A percentile compares a stretch with the other conserved stretches of the same genome.
phyloP scores from a whole-genome alignment of 2,797 vertebrate genomes.

The Sebastes steindachneri region DNA sequence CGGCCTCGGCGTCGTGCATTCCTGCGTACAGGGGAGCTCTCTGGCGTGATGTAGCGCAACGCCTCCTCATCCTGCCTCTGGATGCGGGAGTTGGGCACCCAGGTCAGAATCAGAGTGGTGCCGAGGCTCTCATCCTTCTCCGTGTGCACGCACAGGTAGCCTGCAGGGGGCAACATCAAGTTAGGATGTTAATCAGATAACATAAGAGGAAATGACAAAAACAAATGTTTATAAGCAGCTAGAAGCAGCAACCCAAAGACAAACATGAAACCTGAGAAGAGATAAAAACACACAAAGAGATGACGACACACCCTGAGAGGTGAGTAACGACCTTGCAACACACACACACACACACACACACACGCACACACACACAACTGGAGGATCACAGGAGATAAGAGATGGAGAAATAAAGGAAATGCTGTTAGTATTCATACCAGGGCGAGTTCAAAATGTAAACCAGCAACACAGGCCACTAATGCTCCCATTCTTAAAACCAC shows the following conservation, averaged over 20 bases:
- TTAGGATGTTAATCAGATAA: background rate
- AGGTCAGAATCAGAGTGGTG: conserved; percentile 93
- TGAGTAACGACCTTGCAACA: background rate
- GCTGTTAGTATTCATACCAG: background rate
- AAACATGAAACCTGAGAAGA: conserved; percentile 15
- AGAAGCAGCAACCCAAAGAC: background rate
- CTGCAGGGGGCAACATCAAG: conserved; percentile 73
- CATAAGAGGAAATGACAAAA: background rate
- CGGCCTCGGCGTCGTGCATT: conserved; percentile 83
- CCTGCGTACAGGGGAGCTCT: conserved; percentile 93
- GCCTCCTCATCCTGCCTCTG: conserved; percentile 97
- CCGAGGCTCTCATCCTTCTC: conserved; percentile 96
- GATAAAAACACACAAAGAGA: conserved; percentile 7
- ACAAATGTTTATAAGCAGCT: background rate
- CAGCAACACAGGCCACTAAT: background rate
- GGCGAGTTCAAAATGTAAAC: background rate
- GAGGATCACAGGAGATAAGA: background rate
- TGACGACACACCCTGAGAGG: conserved; percentile 10
- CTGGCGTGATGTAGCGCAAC: conserved; percentile 93
- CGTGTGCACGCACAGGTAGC: conserved; percentile 94
- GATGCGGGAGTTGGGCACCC: conserved; percentile 97
- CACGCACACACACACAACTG: background rate
- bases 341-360: background rate
- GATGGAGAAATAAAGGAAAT: background rate
- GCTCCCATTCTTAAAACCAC: background rate